Conservation (phyloP, 1,140 invertebrate genomes). For the Cydia pomonella region DNA sequence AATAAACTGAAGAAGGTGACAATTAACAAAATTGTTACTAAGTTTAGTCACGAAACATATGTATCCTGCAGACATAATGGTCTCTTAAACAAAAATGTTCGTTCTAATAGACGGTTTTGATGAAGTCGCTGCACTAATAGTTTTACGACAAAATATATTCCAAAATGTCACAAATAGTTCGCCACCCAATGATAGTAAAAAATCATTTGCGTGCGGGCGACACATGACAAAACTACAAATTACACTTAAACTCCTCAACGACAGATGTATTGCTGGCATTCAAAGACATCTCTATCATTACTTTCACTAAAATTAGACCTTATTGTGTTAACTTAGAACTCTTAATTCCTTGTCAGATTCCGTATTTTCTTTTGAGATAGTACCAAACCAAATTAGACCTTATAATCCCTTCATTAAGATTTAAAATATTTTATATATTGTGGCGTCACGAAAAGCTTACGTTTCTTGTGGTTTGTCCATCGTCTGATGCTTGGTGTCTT, state of each 20-base stretch:
- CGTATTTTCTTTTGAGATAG: background rate
- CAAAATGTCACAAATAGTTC: slow-evolving; percentile 5
- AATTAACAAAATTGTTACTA: background rate
- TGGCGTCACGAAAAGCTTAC: background rate
- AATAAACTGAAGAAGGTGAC: background rate
- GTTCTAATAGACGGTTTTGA: slow-evolving; percentile 9
- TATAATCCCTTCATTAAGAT: background rate
- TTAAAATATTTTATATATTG: background rate
- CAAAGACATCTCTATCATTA: slow-evolving; percentile 8
- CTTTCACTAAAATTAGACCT: background rate
- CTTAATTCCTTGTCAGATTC: background rate
- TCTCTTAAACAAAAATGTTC: slow-evolving; percentile 1
- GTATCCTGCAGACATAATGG: background rate
- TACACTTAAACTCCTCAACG: slow-evolving; percentile 15
- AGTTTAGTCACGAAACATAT: background rate
- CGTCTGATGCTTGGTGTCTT: slow-evolving; percentile 3
- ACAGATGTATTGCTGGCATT: slow-evolving; percentile 10
- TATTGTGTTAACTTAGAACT: background rate
- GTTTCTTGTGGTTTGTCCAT: background rate
- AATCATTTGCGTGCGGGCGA: slow-evolving; percentile 17
- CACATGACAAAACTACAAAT: slow-evolving; percentile 6
- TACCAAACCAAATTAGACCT: background rate
- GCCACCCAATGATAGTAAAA: slow-evolving; percentile 8
- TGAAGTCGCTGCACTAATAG: slow-evolving; percentile 6
- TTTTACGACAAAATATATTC: slow-evolving; percentile 11